Evolutionary conservation across 2,888 invertebrate genomes (phyloP).

Genomic region (Synergus itoensis): DNA sequence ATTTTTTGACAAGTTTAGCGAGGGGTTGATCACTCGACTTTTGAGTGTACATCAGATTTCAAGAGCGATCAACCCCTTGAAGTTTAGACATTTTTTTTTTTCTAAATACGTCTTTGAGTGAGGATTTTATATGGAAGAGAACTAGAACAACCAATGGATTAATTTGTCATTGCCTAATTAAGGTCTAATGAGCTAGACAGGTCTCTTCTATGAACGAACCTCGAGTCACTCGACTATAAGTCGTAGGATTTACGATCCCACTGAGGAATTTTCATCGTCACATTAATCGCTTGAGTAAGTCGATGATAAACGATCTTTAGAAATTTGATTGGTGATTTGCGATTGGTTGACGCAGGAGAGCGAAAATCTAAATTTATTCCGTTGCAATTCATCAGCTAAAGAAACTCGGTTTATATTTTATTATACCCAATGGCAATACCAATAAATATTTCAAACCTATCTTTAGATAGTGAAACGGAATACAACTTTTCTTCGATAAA

Average conservation of each 20-base stretch:
- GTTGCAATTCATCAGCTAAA: too few species aligned
- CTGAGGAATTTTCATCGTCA: not conserved
- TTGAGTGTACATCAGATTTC: too few species aligned
- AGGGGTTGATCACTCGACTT: too few species aligned
- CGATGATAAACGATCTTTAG: not conserved
- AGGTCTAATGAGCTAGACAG: not conserved
- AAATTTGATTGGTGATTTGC: not conserved
- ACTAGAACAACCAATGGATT: not conserved
- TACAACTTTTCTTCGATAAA: too few species aligned
- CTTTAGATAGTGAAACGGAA: too few species aligned
- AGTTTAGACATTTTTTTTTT: too few species aligned
- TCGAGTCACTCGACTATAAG: not conserved
- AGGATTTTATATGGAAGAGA: not conserved
- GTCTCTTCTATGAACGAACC: not conserved
- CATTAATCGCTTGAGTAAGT: too few species aligned
- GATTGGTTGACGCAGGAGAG: not conserved
- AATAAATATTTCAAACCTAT: too few species aligned
- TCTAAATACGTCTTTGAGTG: not conserved
- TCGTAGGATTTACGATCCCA: not conserved
- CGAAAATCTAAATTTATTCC: not conserved
- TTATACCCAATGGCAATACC: too few species aligned
- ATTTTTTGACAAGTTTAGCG: too few species aligned
- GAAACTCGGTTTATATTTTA: too few species aligned
- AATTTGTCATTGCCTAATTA: not conserved
- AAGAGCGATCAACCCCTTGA: too few species aligned